Base-by-base conservation (phyloP, 1,140 invertebrate species). In the Formica selysi region DNA sequence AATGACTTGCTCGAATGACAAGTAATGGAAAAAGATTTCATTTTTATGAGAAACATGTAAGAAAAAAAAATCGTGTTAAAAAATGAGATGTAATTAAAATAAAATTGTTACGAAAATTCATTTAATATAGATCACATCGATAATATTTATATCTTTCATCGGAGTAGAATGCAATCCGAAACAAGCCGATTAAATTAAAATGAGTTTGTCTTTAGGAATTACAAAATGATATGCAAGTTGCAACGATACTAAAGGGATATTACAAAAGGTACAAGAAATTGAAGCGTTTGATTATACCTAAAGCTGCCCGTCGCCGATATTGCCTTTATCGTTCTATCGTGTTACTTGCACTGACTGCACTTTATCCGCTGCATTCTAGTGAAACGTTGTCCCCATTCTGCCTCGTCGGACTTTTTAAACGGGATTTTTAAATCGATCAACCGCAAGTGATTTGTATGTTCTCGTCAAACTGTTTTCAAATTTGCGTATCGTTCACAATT, bases 261-360 rank as follows among this genome's bases (percentile, higher is more conserved):
- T 48, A 36, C 41, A 83, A 83, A 73, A 73, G 48, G 48, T 54
- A 73, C 70, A 29, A 62, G 36, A 65, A 65, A 86, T 70, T 70
- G 64, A 68, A 78, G 62, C 62, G 76, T 80, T 80, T 70, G 32
- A 78, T 86, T 68, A 80, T 78, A 64, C 81, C 81, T 78, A 85
- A 76, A 64, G 62, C 59, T 65, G 32, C 10, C 1, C 22, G 19
- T 76, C 61, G 36, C 16, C 81, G 26, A 85, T 85, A 78, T 85
- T 57, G 32, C 61, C 81, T 76, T 86, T 86, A 86, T 86, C 64
- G 64, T 48, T 59, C 44, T 79, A 86, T 86, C 76, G 76, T 44
- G 48, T 86, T 86, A 79, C 62, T 85, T 57, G 64, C 84, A 79
- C 44, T 36, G 76, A 16, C 29, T 80, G 84, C 74, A 78, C 64